These are phyloP conservation scores for Hydriomena furcata DNA, from an alignment of 2,888 invertebrate genomes.

Conservation along the genomic window DNA sequence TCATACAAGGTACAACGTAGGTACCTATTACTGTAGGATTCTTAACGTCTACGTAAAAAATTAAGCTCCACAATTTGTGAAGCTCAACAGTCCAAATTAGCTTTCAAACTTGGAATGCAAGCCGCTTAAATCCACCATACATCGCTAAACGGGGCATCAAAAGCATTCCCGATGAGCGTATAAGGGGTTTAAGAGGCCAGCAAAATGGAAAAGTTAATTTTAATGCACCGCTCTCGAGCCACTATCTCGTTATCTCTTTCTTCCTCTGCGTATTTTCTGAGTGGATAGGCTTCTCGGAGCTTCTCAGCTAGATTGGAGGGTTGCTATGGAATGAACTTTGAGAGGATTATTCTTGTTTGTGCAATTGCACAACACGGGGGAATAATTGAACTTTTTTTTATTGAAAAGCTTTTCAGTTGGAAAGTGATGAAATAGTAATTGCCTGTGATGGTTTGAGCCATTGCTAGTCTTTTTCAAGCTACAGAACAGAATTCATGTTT, in stretches of 20 bases:
- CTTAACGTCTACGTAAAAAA: not conserved
- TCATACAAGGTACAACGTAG: too few relatives aligned
- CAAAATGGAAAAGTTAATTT: constrained; percentile 56
- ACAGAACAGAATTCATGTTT: too few relatives aligned
- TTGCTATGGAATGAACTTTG: constrained; percentile 12
- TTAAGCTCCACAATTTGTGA: constrained; percentile 8
- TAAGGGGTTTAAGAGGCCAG: constrained; percentile 43
- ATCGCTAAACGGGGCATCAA: constrained; percentile 25
- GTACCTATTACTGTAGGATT: too few relatives aligned
- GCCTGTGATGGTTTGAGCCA: not conserved
- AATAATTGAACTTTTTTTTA: constrained; percentile 16
- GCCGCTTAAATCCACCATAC: constrained; percentile 21
- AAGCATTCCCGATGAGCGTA: constrained; percentile 25
- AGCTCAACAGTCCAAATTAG: constrained; percentile 24
- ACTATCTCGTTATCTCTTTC: constrained; percentile 48
- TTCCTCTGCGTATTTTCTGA: constrained; percentile 20
- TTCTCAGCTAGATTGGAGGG: constrained; percentile 16
- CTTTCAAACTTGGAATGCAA: constrained; percentile 28
- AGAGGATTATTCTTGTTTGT: constrained; percentile 18
- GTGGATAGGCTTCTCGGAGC: constrained; percentile 18
- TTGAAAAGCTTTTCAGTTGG: not conserved
- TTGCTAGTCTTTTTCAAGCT: too few relatives aligned
- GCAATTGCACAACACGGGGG: constrained; percentile 5
- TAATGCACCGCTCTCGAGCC: constrained; percentile 44
- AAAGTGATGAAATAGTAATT: constrained; percentile 9